Percentiles rank a stretch among this genome's conserved stretches.
phyloP scores from a whole-genome alignment of 2,888 invertebrate genomes.

The Eupeodes luniger region DNA sequence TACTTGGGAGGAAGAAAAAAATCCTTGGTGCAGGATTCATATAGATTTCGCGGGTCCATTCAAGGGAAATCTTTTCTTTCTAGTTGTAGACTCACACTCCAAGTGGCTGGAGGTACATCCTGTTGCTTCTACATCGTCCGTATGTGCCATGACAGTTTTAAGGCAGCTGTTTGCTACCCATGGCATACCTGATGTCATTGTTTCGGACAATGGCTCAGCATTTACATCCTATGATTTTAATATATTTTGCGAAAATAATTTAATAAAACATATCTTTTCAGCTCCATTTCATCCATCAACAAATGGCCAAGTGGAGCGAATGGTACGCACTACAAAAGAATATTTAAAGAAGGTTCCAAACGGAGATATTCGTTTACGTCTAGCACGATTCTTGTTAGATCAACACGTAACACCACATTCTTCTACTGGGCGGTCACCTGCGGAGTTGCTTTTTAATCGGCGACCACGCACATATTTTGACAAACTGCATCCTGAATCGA shows the following conservation, averaged over 20 bases:
- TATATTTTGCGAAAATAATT: conserved; percentile 34
- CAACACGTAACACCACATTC: conserved; percentile 20
- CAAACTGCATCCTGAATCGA: conserved; percentile 15
- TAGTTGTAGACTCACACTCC: conserved; percentile 57
- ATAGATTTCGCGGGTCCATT: conserved; percentile 71
- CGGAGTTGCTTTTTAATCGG: conserved; percentile 23
- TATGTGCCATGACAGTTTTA: conserved; percentile 18
- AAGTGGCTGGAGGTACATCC: conserved; percentile 56
- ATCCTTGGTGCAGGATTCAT: conserved; percentile 22
- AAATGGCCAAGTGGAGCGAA: conserved; percentile 45
- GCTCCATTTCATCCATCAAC: conserved; percentile 61
- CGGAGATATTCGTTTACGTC: background rate
- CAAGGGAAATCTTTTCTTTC: conserved; percentile 55
- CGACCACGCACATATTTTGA: conserved; percentile 31
- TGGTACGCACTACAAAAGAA: background rate
- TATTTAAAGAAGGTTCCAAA: conserved; percentile 1
- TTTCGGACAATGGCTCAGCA: conserved; percentile 62
- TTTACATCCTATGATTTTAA: conserved; percentile 45
- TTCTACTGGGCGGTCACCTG: conserved; percentile 25
- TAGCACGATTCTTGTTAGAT: conserved; percentile 11
- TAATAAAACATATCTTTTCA: conserved; percentile 55
- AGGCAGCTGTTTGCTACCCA: conserved; percentile 27
- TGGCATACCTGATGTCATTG: conserved; percentile 47
- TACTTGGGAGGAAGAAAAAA: too few relatives aligned
- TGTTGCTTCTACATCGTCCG: conserved; percentile 10